Base-by-base conservation (phyloP, 2,888 invertebrate species). In the Lutraria lutraria region DNA sequence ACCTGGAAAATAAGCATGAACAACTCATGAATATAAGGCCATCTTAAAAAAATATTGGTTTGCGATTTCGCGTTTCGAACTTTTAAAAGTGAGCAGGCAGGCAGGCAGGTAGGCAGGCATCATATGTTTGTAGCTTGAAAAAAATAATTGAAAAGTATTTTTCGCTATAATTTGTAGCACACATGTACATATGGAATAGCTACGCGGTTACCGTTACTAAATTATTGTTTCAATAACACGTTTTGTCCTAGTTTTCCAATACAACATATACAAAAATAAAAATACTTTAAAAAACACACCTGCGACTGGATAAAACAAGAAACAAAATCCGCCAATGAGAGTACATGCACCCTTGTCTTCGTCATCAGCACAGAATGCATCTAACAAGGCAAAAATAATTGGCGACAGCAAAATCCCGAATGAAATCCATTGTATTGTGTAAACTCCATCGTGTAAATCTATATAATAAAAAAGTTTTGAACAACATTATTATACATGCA, bases 271-370 rank as follows among this genome's bases (percentile, higher is more conserved):
- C 43, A 8, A 8, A 43, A 43, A 43, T 43, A 43, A 43, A 43
- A 43, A 43, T 8, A 43, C 8, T 8, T 43, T n/a, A n/a, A n/a
- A 43, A 15, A 76, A 31, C 29, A n/a, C 21, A 85, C 85, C 85
- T 80, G 85, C 85, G 19, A 85, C 31, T 43, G 85, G 85, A 52
- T 85, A 85, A 13, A 85, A 60, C n/a, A 85, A 15, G 54, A 85
- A 85, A n/a, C 56, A 43, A 15, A 80, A 31, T 56, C 85, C 85
- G 0, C 80, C 79, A 21, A 79, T n/a, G 43, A 34, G 12, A 43
- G 80, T 80, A 34, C 79, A 79, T 21, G 34, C 56, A 15, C 85
- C 85, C 12, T 21, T 19, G 25, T 76, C 72, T 19, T 72, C 72
- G 16, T 84, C 76, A 16, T 53, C 53, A 25, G 79, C 56, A 15